Percentiles rank a stretch among this genome's conserved stretches.
Conservation (phyloP, 2,888 invertebrate genomes). For the Crepidodera aurea region DNA sequence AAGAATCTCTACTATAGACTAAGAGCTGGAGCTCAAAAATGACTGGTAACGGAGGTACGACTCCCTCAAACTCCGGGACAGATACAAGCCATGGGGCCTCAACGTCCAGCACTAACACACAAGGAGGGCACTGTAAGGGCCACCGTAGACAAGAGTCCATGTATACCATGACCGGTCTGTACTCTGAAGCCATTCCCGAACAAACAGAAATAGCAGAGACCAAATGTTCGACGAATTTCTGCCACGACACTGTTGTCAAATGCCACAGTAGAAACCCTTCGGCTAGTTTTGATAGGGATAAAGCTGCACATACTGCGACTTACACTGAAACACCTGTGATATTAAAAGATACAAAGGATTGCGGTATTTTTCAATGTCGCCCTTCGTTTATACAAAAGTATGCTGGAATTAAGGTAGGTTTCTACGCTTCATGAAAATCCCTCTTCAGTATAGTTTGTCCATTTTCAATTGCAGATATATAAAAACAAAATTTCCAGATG, state of each 20-base stretch:
- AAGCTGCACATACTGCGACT: constrained; percentile 66
- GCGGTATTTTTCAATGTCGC: constrained; percentile 87
- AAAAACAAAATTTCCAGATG: too few species aligned
- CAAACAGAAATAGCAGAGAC: constrained; percentile 64
- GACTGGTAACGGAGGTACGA: constrained; percentile 27
- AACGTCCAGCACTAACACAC: constrained; percentile 34
- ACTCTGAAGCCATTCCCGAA: constrained; percentile 76
- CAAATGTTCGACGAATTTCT: constrained; percentile 52
- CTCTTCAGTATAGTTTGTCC: too few species aligned
- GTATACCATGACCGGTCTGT: constrained; percentile 88
- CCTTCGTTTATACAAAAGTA: constrained; percentile 86
- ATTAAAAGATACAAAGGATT: constrained; percentile 78
- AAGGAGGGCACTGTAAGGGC: constrained; percentile 52
- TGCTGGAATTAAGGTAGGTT: constrained; percentile 84
- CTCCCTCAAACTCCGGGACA: constrained; percentile 9
- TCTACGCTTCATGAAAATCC: too few species aligned
- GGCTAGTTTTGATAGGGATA: constrained; percentile 74
- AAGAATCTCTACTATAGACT: not conserved
- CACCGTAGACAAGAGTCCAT: constrained; percentile 84
- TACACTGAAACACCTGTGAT: constrained; percentile 68
- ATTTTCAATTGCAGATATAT: too few species aligned
- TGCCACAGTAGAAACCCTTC: constrained; percentile 87
- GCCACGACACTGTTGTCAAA: constrained; percentile 65
- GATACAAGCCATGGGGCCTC: constrained; percentile 36
- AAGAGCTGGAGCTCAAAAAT: constrained; percentile 22